Base-by-base conservation (phyloP, 2,113 vertebrate genomes). In the Tenebrosternarchus preto region DNA sequence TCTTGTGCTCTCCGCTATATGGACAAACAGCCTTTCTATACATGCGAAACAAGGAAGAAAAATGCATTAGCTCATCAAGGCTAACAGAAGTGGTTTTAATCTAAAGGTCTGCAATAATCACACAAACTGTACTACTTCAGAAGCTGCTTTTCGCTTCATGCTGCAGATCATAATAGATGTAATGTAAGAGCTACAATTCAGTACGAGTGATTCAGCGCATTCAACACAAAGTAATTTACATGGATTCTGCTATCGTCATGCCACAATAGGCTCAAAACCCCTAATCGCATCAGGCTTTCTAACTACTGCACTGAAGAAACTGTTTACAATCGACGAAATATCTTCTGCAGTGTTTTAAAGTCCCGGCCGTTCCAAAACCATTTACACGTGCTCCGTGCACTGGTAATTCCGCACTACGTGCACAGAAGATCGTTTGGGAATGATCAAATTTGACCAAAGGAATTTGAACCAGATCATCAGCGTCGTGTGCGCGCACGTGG, bases 401-500 rank as follows among this genome's bases (percentile, higher is more conserved):
- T 57, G 67, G 20, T 60, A 55, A 43, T 20, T 68, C 53, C 4
- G 7, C 2, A 61, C 36, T 2, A 31, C 15, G 31, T 36, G 9
- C 57, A 36, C 3, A 9, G n/a, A 22, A 5, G 27, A 1, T 22
- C 67, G 15, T 19, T 31, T 68, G 71, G 46, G 53, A 75, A 46
- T 24, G 71, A 75, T 80, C 61, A 59, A 80, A 75, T n/a, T 9
- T 12, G 79, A 80, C 71, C 66, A 33, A 22, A 29, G 12, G 46
- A 73, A 73, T 66, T 66, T 22, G 53, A 68, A 11, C 50, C 79
- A 80, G 61, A 80, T 80, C 79, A 75, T 80, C 59, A 67, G 50
- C 72, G 75, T 68, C 61, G 63, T 50, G 63, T 50, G 39, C 33
- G 17, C 1, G 46, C 53, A 50, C 27, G 78, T 20, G 70, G 46